Base-by-base conservation (phyloP, 2,113 vertebrate genomes). In the Paracanthobrama guichenoti region DNA sequence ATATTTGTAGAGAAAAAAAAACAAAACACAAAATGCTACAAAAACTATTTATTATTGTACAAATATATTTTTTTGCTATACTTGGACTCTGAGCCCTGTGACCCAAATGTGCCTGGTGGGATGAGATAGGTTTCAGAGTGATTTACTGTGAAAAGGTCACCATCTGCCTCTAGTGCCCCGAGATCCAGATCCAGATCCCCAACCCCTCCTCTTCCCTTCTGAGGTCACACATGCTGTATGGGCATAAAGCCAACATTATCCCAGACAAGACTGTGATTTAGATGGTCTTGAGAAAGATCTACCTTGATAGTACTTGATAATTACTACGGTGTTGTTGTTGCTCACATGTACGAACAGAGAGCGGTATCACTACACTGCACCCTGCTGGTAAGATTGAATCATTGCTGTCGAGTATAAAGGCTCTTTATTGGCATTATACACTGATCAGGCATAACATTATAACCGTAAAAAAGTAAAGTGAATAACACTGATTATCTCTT, bases 81-180 rank as follows among this genome's bases (percentile, higher is more conserved):
- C 14, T 50, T 50, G 48, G 48, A 16, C 46, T 48, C 3, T 59
- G 71, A 64, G 71, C 26, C 57, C 44, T 9, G 12, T 46, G 20
- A 50, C 44, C 55, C 57, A 62, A 6, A 64, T 24, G 82, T 59
- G 9, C 24, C 39, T 18, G 44, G 42, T 22, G 59, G 59, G 79
- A 89, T 90, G 90, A 93, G 88, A 90, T 1, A 22, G 84, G 85
- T 92, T 93, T 93, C 90, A 90, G 89, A 91, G 86, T 93, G 91
- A 92, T 93, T 90, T 89, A 89, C 89, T 89, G 86, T 90, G 59
- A 93, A 92, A 77, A 93, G 93, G 93, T 94, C 92, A 93, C 92
- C 93, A 94, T 94, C 92, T 94, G 93, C 90, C 87, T 87, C 86
- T 79, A 60, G 86, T 75, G 84, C 84, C 64, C 71, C 85, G 85